These are phyloP conservation scores for Canis aureus DNA, from an alignment of 2,113 vertebrate species.

Conservation along the genomic window DNA sequence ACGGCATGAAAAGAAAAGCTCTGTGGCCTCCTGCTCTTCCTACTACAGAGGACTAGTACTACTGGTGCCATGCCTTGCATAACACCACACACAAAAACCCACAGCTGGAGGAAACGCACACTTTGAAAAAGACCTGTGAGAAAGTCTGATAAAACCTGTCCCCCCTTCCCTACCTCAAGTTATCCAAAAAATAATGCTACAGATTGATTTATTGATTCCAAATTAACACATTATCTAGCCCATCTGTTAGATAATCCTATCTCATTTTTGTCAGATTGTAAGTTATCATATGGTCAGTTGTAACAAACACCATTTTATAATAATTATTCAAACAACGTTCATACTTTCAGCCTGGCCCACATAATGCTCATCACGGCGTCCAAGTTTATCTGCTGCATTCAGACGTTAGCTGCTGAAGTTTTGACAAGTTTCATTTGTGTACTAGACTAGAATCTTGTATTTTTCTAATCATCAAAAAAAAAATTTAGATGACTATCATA, in stretches of 20 bases:
- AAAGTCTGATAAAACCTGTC: neutral
- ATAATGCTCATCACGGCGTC: fast-evolving
- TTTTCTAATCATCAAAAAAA: constrained; percentile 37
- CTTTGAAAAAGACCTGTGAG: neutral
- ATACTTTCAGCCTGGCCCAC: neutral
- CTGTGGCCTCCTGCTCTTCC: too few relatives aligned
- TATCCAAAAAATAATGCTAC: neutral
- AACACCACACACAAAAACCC: neutral
- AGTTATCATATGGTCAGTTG: neutral
- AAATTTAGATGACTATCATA: constrained; percentile 3
- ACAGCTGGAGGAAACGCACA: neutral
- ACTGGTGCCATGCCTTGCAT: neutral
- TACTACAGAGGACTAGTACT: neutral
- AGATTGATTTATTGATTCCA: neutral
- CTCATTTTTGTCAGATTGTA: neutral
- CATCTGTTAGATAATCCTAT: neutral
- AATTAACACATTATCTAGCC: neutral
- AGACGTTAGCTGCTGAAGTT: neutral
- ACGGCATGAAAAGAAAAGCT: neutral
- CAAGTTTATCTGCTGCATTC: neutral
- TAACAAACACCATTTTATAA: neutral
- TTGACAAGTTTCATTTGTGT: neutral
- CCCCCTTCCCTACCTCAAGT: neutral
- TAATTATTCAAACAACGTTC: neutral
- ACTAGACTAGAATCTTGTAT: neutral